Conservation (phyloP, 1,140 invertebrate genomes). For the fruit fly (Drosophila melanogaster) region DNA sequence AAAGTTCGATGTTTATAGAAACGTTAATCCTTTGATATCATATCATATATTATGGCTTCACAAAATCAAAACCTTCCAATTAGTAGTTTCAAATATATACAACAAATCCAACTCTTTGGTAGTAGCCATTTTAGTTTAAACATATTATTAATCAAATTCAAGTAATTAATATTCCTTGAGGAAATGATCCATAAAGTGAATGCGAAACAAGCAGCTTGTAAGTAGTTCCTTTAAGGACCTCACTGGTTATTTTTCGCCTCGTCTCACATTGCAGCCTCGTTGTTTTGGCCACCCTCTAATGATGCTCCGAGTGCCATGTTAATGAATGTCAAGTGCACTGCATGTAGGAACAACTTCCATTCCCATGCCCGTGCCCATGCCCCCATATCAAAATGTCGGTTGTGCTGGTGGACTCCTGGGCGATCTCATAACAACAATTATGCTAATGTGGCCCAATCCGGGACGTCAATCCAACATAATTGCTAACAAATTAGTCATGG, state of each 20-base stretch:
- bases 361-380: background rate
- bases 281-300: slow-evolving; percentile 5
- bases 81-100: no score
- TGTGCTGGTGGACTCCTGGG: slow-evolving; percentile 49
- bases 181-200: background rate
- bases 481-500: slow-evolving; percentile 80
- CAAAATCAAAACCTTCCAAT: no score
- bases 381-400: slow-evolving; percentile 9
- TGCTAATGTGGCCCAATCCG: slow-evolving; percentile 74
- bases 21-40: no score
- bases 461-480: slow-evolving; percentile 75
- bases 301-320: slow-evolving; percentile 33
- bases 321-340: slow-evolving; percentile 53
- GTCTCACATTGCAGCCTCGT: background rate
- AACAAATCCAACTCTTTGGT: no score
- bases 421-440: slow-evolving; percentile 75
- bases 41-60: no score
- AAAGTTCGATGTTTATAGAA: no score
- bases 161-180: background rate
- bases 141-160: background rate
- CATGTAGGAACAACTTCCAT: slow-evolving; percentile 12
- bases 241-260: slow-evolving; percentile 24
- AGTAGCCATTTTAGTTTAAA: no score
- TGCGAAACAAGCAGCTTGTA: background rate
- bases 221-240: background rate